Base-by-base conservation (phyloP, 2,113 vertebrate species). In the Thryonomys swinderianus region DNA sequence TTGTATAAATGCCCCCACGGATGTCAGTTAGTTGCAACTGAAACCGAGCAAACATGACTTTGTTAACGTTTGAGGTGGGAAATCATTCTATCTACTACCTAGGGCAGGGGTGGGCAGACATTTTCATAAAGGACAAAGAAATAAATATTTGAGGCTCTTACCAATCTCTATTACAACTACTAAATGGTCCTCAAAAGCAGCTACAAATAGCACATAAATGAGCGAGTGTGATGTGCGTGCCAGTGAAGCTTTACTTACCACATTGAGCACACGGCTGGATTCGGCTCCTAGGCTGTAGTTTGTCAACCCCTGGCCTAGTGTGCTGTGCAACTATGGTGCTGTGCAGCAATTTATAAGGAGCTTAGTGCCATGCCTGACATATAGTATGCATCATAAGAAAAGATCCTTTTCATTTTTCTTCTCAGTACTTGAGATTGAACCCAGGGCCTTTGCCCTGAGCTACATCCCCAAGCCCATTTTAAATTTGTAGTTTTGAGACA, bases 251-350 rank as follows among this genome's bases (percentile, higher is more conserved):
- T 30, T 45, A 34, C 27, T 51, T 59, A 51, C 20, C n/a, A 27
- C 17, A 42, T 85, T 16, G 18, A 37, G 40, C 57, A 25, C 23
- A 12, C 48, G 86, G 9, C 51, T 73, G 32, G 30, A 25, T 79
- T 48, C 45, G 73, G 42, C 27, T 7, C 7, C 0, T 5, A 14
- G 42, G 76, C 2, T 0, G 0, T 32, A 21, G 40, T 10, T 20
- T 30, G n/a, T 81, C 62, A 80, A 45, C 6, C 23, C 27, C 14
- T 82, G 51, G n/a, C 7, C 32, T 34, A 4, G 23, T 55, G 16
- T 25, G 2, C 61, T 62, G 30, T 81, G 53, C 57, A 85, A 64
- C 76, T n/a, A 27, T 82, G 92, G 61, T n/a, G n/a, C n/a, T n/a
- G n/a, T n/a, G n/a, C n/a, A n/a, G n/a, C n/a, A n/a, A n/a, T n/a